phyloP scores from a whole-genome alignment of 1,140 invertebrate species.

The Euura saliciscinereae region DNA sequence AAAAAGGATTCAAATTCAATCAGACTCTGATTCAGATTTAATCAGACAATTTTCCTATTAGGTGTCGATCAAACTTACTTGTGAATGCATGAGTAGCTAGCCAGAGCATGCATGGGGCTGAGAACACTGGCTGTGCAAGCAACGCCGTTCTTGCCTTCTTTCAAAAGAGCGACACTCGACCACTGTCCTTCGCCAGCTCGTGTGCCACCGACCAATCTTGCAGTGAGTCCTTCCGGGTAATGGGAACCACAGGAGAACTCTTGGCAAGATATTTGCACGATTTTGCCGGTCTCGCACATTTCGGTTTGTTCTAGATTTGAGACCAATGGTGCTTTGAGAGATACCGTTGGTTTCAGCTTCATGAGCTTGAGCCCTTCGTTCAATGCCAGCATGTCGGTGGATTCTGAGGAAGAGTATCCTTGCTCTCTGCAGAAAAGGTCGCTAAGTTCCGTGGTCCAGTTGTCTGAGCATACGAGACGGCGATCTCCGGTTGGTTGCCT shows the following conservation, averaged over 20 bases:
- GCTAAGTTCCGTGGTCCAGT: slow-evolving; percentile 63
- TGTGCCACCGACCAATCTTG: slow-evolving; percentile 60
- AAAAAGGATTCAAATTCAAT: no score
- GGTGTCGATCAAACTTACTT: slow-evolving; percentile 42
- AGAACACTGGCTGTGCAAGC: slow-evolving; percentile 67
- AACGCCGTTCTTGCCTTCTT: slow-evolving; percentile 59
- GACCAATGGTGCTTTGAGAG: slow-evolving; percentile 45
- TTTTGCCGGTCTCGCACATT: slow-evolving; percentile 53
- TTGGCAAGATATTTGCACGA: slow-evolving; percentile 64
- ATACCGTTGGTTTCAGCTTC: slow-evolving; percentile 50
- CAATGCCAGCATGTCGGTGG: slow-evolving; percentile 44
- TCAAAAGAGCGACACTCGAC: slow-evolving; percentile 64
- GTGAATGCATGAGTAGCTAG: slow-evolving; percentile 65
- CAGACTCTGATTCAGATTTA: no score
- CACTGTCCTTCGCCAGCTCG: slow-evolving; percentile 60
- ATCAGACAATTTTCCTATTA: no score
- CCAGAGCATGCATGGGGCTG: slow-evolving; percentile 63
- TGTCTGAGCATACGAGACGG: slow-evolving; percentile 59
- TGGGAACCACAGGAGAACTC: slow-evolving; percentile 63
- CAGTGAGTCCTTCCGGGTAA: slow-evolving; percentile 49
- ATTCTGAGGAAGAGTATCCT: slow-evolving; percentile 59
- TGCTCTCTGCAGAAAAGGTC: slow-evolving; percentile 61
- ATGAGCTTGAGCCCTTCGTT: slow-evolving; percentile 40
- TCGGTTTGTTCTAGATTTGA: slow-evolving; percentile 53
- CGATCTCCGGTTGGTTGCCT: slow-evolving; percentile 54